Conservation (phyloP, 2,888 invertebrate species). For the Cabera pusaria region DNA sequence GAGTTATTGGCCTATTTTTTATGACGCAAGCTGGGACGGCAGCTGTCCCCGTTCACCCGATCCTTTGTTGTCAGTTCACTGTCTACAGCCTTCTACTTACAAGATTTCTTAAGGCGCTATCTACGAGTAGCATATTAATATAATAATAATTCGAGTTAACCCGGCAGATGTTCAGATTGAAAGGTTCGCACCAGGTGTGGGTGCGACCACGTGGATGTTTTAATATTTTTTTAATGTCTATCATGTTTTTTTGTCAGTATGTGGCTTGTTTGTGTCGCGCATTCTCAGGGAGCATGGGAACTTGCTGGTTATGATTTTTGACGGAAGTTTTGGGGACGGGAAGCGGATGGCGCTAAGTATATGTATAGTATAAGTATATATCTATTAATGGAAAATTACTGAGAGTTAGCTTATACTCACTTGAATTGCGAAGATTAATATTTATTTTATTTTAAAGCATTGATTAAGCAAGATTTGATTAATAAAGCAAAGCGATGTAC, state of each 20-base stretch:
- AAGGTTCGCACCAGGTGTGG: slow-evolving; percentile 64
- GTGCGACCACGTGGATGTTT: slow-evolving; percentile 56
- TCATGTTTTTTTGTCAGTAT: slow-evolving; percentile 33
- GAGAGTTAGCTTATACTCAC: too few relatives aligned
- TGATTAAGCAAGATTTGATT: too few relatives aligned
- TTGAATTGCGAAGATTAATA: too few relatives aligned
- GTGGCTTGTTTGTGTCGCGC: slow-evolving; percentile 22
- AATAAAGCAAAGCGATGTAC: too few relatives aligned
- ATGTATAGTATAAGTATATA: neutral
- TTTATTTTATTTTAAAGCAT: too few relatives aligned
- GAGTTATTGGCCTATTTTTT: slow-evolving; percentile 83
- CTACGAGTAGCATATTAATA: slow-evolving; percentile 37
- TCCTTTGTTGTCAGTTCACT: slow-evolving; percentile 32
- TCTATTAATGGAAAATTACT: too few relatives aligned
- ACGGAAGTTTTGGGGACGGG: neutral
- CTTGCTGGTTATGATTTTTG: slow-evolving; percentile 16
- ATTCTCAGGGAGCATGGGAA: slow-evolving; percentile 24
- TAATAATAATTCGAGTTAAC: too few relatives aligned
- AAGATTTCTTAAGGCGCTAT: slow-evolving; percentile 51
- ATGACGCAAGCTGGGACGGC: slow-evolving; percentile 77
- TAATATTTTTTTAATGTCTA: slow-evolving; percentile 36
- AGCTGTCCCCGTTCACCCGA: slow-evolving; percentile 60
- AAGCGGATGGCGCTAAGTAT: slow-evolving; percentile 8
- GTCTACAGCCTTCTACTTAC: too few relatives aligned
- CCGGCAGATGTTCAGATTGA: slow-evolving; percentile 62